Conservation (phyloP, 2,888 invertebrate species). For the Imbricaverruca yamaguchii region DNA sequence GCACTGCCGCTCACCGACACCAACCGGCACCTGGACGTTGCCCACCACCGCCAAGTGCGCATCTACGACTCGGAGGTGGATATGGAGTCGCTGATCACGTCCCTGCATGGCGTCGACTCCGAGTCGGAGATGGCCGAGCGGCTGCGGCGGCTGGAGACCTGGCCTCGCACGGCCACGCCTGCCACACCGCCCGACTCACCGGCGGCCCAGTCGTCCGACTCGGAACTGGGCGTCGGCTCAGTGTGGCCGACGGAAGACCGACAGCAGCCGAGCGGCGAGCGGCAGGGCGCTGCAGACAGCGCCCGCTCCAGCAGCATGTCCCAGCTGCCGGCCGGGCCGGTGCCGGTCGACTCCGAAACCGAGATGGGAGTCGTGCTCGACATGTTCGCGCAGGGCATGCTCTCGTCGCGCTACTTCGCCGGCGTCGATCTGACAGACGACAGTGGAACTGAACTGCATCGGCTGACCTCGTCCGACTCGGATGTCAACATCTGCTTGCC, state of each 20-base stretch:
- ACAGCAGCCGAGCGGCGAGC: neutral
- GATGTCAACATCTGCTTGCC: neutral
- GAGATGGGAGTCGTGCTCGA: slow-evolving; percentile 6
- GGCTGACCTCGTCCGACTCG: neutral
- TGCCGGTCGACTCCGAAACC: neutral
- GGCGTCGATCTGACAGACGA: neutral
- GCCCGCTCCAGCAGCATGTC: neutral
- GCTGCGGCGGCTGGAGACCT: neutral
- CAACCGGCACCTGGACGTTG: neutral
- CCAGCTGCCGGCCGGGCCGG: neutral
- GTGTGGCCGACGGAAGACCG: neutral
- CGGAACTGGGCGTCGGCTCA: neutral
- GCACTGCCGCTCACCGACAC: slow-evolving; percentile 3
- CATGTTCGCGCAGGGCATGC: slow-evolving; percentile 9
- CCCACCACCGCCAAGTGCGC: neutral
- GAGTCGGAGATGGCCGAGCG: slow-evolving; percentile 13
- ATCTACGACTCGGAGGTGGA: neutral
- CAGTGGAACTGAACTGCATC: neutral
- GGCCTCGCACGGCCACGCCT: neutral
- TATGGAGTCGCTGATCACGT: neutral
- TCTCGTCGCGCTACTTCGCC: slow-evolving; percentile 9
- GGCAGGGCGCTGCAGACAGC: neutral
- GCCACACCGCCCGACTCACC: neutral
- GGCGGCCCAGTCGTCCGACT: neutral
- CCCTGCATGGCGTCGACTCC: slow-evolving; percentile 3